These are phyloP conservation scores for Nothura maculosa DNA, from an alignment of 2,797 vertebrate genomes.

Conservation along the genomic window DNA sequence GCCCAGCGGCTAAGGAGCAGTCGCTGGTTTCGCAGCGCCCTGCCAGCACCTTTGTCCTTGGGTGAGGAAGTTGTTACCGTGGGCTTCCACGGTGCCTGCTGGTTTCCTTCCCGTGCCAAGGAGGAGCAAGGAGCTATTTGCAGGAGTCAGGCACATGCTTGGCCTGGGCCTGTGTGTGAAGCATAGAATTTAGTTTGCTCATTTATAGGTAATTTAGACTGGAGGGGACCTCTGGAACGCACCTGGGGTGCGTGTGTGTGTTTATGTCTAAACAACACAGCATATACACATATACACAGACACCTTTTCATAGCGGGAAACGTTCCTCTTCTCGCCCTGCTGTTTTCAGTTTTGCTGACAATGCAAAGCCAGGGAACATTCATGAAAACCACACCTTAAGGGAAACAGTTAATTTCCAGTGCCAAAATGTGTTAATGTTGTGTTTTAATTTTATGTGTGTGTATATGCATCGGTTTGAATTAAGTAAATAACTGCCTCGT, in stretches of 20 bases:
- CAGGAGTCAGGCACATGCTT: neutral
- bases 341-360: neutral
- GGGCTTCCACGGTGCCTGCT: neutral
- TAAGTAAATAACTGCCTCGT: neutral
- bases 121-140: slow-evolving; percentile 7
- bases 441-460: neutral
- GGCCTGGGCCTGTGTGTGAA: neutral
- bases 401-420: slow-evolving; percentile 17
- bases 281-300: neutral
- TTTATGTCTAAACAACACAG: neutral
- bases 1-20: neutral
- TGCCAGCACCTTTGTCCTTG: neutral
- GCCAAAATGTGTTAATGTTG: neutral
- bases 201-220: neutral
- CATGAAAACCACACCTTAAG: slow-evolving; percentile 18
- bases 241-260: neutral
- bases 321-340: neutral
- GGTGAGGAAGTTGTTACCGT: neutral
- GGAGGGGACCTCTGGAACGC: neutral
- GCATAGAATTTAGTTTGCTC: neutral
- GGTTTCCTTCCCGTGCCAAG: slow-evolving; percentile 31
- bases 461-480: neutral
- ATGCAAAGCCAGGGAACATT: slow-evolving; percentile 17
- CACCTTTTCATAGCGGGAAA: neutral
- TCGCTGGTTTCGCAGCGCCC: neutral